Evolutionary conservation across 2,888 invertebrate species (phyloP), one percentile per base, ranked within the genome.

Genomic region (Phaedon cochleariae): DNA sequence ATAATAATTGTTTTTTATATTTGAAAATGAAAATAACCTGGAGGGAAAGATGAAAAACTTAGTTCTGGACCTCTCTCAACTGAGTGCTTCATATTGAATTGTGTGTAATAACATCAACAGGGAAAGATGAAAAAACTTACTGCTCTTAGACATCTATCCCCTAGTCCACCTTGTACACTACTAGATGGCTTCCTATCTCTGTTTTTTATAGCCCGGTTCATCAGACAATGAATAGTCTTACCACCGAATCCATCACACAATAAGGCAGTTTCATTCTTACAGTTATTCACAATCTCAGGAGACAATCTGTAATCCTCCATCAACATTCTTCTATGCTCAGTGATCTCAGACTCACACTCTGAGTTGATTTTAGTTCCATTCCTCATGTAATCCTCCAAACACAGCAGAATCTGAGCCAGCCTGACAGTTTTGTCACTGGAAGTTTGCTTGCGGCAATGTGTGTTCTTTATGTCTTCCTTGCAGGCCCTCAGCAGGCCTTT

Each of bases 271-370:
- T 97, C 97, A 74, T 89, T 88, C 18, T 93, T 90, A 85, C 98
- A 98, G 59, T 90, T 89, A 73, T 91, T 89, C 68, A 98, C 92
- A 67, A 98, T 88, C 84, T 98, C 97, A 4, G 98, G 98, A 9
- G 95, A 96, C 17, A 99, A 86, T 74, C 94, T 89, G 81, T 93
- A 98, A 83, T 98, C 97, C 78, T 95, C 93, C 92, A 98, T 92
- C 15, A 99, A 85, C 85, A 93, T 91, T 81, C 91, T 91, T 18
- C 98, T 88, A 81, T 98, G 96, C 77, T 95, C 94, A 70, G 90
- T 87, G 90, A 99, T 93, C 86, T 98, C 97, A 18, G 88, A 87
- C 59, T 92, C 88, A 80, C 98, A 99, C 74, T 93, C 92, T 0
- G 88, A 84, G 12, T 90, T 87, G 15, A 96, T 85, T 81, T 90